Percentiles rank a stretch among this genome's conserved stretches.
These are phyloP conservation scores for Dyspetes luteomarginatus DNA, from an alignment of 2,888 invertebrate genomes.

Conservation along the genomic window DNA sequence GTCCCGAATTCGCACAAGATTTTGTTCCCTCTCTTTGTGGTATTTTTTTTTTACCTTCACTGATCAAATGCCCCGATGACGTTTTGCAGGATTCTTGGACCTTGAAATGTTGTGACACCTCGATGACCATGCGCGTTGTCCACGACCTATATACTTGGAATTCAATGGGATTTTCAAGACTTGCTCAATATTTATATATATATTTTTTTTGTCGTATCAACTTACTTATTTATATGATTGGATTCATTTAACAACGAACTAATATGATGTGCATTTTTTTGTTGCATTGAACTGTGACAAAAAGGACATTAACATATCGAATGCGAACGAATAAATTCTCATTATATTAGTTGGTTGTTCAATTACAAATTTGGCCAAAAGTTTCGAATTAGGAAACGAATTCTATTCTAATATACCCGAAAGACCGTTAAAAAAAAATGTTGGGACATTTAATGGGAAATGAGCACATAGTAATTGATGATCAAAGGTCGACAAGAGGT, in stretches of 20 bases:
- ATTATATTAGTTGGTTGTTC: too few species aligned
- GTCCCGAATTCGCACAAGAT: slow-evolving; percentile 35
- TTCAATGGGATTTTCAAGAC: background rate
- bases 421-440: background rate
- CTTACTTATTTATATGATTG: too few species aligned
- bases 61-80: slow-evolving; percentile 6
- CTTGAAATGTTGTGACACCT: background rate
- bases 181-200: background rate
- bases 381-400: too few species aligned
- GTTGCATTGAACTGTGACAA: too few species aligned
- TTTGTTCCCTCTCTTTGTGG: background rate
- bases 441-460: background rate
- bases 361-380: too few species aligned
- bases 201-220: too few species aligned
- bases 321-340: too few species aligned
- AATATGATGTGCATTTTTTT: too few species aligned
- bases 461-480: background rate
- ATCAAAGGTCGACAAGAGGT: background rate
- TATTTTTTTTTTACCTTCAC: background rate
- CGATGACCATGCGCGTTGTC: background rate
- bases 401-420: background rate
- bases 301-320: too few species aligned
- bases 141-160: background rate
- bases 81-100: slow-evolving; percentile 26
- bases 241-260: too few species aligned